These are phyloP conservation scores for Ariopsis seemanni DNA, from an alignment of 2,113 vertebrate genomes.

Conservation along the genomic window DNA sequence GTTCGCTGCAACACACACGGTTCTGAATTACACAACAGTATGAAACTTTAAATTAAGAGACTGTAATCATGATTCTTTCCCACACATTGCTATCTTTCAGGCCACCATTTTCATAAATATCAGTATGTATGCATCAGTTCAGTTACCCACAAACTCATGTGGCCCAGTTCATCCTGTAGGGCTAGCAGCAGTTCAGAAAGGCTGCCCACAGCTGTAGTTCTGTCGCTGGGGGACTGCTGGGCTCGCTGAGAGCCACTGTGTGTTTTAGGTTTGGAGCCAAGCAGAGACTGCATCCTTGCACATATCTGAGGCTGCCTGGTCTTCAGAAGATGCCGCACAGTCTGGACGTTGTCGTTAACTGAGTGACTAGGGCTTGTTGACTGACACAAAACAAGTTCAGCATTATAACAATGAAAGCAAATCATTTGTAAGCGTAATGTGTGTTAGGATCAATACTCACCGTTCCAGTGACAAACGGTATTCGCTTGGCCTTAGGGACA, in stretches of 20 bases:
- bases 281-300: slow-evolving; percentile 56
- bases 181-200: slow-evolving; percentile 81
- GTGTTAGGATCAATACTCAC: slow-evolving; percentile 64
- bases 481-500: slow-evolving; percentile 59
- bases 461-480: slow-evolving; percentile 83
- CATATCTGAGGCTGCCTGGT: slow-evolving; percentile 67
- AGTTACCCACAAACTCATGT: slow-evolving; percentile 86
- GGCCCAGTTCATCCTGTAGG: slow-evolving; percentile 83
- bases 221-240: slow-evolving; percentile 18
- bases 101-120: not conserved
- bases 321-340: slow-evolving; percentile 81
- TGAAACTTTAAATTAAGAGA: not conserved
- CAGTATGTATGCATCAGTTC: not conserved
- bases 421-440: not conserved
- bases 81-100: not conserved
- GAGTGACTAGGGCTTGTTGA: slow-evolving; percentile 82
- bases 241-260: slow-evolving; percentile 33
- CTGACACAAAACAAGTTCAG: slow-evolving; percentile 59
- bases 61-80: not conserved
- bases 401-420: too few relatives aligned
- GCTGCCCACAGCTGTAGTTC: slow-evolving; percentile 60
- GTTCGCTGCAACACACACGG: slow-evolving; percentile 70
- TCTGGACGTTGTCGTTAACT: slow-evolving; percentile 79
- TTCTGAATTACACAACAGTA: not conserved
- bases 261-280: slow-evolving; percentile 38